Conservation (phyloP, 2,113 vertebrate genomes). For the Suricata suricatta region DNA sequence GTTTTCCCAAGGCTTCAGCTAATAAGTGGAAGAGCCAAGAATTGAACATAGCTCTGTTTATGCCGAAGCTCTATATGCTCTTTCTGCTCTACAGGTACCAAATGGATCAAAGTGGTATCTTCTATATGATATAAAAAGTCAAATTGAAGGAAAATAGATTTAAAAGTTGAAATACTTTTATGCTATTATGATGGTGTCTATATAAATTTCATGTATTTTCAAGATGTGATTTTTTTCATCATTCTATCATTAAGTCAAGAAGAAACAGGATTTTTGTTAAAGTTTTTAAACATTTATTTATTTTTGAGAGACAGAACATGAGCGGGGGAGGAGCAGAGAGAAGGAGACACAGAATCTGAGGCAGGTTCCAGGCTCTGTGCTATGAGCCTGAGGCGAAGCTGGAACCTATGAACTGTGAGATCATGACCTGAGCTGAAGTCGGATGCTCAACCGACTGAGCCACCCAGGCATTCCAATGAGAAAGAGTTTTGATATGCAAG, state of each 20-base stretch:
- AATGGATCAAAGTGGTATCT: neutral
- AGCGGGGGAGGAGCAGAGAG: no score
- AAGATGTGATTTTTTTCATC: neutral
- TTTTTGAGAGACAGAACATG: no score
- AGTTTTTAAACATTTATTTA: no score
- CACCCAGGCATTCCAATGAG: no score
- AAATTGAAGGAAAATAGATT: neutral
- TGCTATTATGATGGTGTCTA: neutral
- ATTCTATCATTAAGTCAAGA: neutral
- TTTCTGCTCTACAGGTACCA: neutral
- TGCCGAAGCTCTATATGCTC: neutral
- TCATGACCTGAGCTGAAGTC: no score
- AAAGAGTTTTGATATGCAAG: neutral
- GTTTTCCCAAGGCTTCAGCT: neutral
- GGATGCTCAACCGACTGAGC: no score
- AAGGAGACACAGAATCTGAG: no score
- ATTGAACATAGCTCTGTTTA: neutral
- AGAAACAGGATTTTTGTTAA: neutral
- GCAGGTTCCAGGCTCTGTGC: no score
- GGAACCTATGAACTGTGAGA: no score
- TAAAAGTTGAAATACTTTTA: neutral
- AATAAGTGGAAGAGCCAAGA: neutral
- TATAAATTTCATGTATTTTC: slow-evolving; percentile 23
- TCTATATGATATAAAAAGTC: neutral
- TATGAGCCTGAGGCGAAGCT: no score